A percentile compares a stretch with the other conserved stretches of the same genome.
These are phyloP conservation scores for Tetheella fluctuosa DNA, from an alignment of 2,888 invertebrate species.

Conservation along the genomic window DNA sequence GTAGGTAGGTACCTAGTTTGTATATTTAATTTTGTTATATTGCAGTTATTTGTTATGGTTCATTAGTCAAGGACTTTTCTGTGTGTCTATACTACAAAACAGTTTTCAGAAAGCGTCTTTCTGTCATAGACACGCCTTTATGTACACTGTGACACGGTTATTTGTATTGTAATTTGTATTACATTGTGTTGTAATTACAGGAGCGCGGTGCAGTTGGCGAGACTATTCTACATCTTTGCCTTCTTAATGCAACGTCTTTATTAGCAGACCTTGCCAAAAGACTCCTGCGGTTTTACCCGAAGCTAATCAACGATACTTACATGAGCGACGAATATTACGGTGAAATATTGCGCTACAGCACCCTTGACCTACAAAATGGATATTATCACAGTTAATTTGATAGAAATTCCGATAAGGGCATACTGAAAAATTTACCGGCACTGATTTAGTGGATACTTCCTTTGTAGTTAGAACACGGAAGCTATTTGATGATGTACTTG, in stretches of 20 bases:
- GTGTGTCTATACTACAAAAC: no score
- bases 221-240: constrained; percentile 95
- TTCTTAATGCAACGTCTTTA: constrained; percentile 95
- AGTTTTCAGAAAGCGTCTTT: background rate
- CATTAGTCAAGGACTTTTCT: no score
- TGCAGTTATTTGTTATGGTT: no score
- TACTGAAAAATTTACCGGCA: constrained; percentile 48
- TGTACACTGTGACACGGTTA: background rate
- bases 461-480: constrained; percentile 28
- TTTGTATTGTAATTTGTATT: constrained; percentile 20
- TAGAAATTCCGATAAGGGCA: constrained; percentile 61
- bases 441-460: constrained; percentile 56
- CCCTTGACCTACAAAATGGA: constrained; percentile 13
- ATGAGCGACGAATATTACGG: constrained; percentile 99
- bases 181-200: constrained; percentile 62
- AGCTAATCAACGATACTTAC: constrained; percentile 97
- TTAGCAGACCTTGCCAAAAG: constrained; percentile 97
- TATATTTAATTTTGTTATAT: no score
- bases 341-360: constrained; percentile 57
- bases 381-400: constrained; percentile 47
- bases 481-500: constrained; percentile 24
- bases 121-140: background rate
- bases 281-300: constrained; percentile 95
- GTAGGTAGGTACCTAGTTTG: no score
- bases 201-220: constrained; percentile 98